These are phyloP conservation scores for Halocaridina rubra DNA, from an alignment of 2,888 invertebrate species.

Conservation along the genomic window DNA sequence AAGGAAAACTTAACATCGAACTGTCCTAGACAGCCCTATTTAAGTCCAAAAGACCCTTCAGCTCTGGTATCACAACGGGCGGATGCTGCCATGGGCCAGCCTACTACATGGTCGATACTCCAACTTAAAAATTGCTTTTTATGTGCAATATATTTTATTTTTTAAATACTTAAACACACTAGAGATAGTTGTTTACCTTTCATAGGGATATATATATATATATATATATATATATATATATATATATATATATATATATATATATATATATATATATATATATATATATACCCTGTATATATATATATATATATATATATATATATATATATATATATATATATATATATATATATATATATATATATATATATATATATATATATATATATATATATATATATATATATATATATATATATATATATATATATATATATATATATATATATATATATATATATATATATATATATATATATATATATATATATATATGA, in stretches of 20 bases:
- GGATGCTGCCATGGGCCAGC: too few relatives aligned
- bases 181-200: too few relatives aligned
- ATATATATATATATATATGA: too few relatives aligned
- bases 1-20: too few relatives aligned
- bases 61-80: too few relatives aligned
- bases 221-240: slow-evolving; percentile 13
- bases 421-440: slow-evolving; percentile 12
- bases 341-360: too few relatives aligned
- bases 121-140: too few relatives aligned
- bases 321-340: not conserved
- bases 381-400: slow-evolving; percentile 20
- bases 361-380: not conserved
- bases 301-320: slow-evolving; percentile 21
- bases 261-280: slow-evolving; percentile 14
- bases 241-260: slow-evolving; percentile 7
- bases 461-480: not conserved
- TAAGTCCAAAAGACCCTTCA: too few relatives aligned
- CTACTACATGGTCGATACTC: too few relatives aligned
- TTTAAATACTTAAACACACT: too few relatives aligned
- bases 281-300: slow-evolving; percentile 12
- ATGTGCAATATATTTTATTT: too few relatives aligned
- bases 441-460: not conserved
- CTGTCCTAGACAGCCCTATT: too few relatives aligned
- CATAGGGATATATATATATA: not conserved
- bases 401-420: slow-evolving; percentile 12